Conservation (phyloP, 2,797 vertebrate genomes). For the Psittacula echo region DNA sequence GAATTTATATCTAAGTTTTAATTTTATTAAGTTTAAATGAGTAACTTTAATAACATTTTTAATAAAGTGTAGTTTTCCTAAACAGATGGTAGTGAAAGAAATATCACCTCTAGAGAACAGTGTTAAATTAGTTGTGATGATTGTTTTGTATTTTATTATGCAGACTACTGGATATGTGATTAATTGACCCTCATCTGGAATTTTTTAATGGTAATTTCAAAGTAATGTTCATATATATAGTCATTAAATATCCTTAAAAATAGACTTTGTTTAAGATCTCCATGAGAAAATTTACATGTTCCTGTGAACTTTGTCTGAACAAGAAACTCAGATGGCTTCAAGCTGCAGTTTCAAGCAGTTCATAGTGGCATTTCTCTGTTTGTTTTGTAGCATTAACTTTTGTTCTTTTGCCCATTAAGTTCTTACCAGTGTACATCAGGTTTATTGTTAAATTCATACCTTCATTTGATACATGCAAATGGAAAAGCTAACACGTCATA, state of each 20-base stretch:
- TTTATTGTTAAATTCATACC: not conserved
- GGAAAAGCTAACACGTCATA: not conserved
- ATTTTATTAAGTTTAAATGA: not conserved
- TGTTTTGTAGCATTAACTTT: not conserved
- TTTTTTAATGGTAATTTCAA: not conserved
- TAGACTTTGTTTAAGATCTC: not conserved
- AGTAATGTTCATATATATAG: not conserved
- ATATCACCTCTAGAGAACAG: conserved; percentile 71
- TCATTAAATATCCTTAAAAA: not conserved
- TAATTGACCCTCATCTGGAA: not conserved
- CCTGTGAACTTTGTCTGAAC: not conserved
- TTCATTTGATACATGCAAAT: not conserved
- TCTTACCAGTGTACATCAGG: not conserved
- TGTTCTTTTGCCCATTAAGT: not conserved
- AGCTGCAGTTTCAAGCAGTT: not conserved
- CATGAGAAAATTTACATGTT: not conserved
- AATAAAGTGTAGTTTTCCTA: not conserved
- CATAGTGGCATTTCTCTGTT: not conserved
- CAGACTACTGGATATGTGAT: not conserved
- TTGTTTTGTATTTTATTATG: conserved; percentile 29
- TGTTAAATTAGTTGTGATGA: conserved; percentile 71
- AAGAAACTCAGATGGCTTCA: not conserved
- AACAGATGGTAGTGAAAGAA: not conserved
- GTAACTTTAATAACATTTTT: not conserved
- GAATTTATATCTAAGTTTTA: not conserved